Conservation (phyloP, 1,140 invertebrate genomes). For the Hypsibius dujardini region DNA sequence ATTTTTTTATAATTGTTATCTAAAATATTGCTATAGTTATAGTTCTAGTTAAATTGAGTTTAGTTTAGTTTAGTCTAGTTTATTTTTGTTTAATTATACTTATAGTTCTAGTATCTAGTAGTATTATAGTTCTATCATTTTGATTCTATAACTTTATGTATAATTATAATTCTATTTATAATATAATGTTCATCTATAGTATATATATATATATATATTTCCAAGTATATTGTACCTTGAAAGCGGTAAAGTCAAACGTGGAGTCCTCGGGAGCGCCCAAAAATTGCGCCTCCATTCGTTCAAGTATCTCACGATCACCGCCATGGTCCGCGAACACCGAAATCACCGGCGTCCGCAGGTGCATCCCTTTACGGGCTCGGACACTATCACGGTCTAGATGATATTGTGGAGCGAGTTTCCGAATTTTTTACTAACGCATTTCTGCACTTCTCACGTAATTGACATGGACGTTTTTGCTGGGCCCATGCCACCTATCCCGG, state of each 20-base stretch:
- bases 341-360: slow-evolving; percentile 23
- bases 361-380: slow-evolving; percentile 25
- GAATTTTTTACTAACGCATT: background rate
- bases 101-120: too few species aligned
- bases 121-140: too few species aligned
- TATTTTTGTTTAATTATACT: too few species aligned
- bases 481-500: slow-evolving; percentile 18
- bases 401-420: slow-evolving; percentile 3
- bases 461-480: background rate
- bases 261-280: slow-evolving; percentile 24
- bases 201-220: background rate
- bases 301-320: slow-evolving; percentile 26
- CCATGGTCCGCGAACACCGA: slow-evolving; percentile 25
- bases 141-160: background rate
- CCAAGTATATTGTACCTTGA: background rate
- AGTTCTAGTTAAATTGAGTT: too few species aligned
- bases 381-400: slow-evolving; percentile 30
- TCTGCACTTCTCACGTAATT: background rate
- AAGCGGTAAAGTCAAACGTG: slow-evolving; percentile 23
- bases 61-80: too few species aligned
- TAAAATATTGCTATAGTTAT: too few species aligned
- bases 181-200: background rate
- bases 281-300: slow-evolving; percentile 26
- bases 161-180: background rate
- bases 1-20: too few species aligned